Base-by-base conservation (phyloP, 2,888 invertebrate genomes). In the Pocota personata region DNA sequence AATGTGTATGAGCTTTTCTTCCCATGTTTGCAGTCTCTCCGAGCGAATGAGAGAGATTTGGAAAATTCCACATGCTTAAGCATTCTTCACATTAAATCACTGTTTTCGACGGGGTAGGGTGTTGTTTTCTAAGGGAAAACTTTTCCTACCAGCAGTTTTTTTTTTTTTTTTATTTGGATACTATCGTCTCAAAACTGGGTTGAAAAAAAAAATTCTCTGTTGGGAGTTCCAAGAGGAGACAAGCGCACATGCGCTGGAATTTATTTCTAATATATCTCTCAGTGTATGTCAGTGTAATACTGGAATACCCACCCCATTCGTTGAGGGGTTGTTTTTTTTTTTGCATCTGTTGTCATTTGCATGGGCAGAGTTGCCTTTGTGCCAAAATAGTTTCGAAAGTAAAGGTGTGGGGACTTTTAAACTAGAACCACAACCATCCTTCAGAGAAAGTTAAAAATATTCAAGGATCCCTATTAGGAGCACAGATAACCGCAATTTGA, bases 221-320 rank as follows among this genome's bases (percentile, higher is more conserved):
- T 66, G 80, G 80, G 86, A 76, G 72, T 82, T 82, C 64, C 82
- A 86, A 66, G 52, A 67, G 72, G 52, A 62, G 30, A 24, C 24
- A 2, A 79, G 16, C 58, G 62, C 86, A 77, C 86, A 86, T 86
- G 86, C 86, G 86, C 86, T 86, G 86, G 82, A 86, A 86, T 60
- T 67, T 72, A 46, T 72, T 82, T 72, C 35, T 35, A 27, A 79
- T 24, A 66, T 76, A 66, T 71, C 82, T 48, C 57, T 46, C 57
- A 72, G 79, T 77, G 30, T 77, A 82, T 67, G 82, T 76, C 82
- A 86, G 82, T 82, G 86, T 86, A 82, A 86, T 77, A 82, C 76
- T 86, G 86, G 86, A 86, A 86, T 10, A 43, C 69, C 60, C 62
- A 32, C 52, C 52, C 27, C 43, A 48, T 24, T 50, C 32, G 58